These are phyloP conservation scores for Nephila pilipes DNA, from an alignment of 1,140 invertebrate species.

Conservation along the genomic window DNA sequence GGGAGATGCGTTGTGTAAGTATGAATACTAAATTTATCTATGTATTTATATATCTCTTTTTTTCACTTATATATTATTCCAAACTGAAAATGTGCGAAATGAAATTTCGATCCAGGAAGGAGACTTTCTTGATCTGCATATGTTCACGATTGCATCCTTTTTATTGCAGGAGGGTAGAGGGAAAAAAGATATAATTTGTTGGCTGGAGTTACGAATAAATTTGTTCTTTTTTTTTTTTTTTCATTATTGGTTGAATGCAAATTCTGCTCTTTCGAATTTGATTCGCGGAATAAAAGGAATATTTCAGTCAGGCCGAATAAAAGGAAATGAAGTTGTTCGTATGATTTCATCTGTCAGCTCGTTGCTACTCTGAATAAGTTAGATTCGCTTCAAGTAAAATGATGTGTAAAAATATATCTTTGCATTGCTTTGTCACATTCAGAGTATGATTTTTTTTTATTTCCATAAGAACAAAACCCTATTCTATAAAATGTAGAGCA, in stretches of 20 bases:
- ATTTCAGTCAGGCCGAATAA: neutral
- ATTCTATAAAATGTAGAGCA: too few relatives aligned
- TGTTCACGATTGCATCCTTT: neutral
- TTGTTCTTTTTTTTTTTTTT: neutral
- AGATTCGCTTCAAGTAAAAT: too few relatives aligned
- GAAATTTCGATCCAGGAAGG: neutral
- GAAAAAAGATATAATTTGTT: slow-evolving; percentile 7
- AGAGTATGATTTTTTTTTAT: too few relatives aligned
- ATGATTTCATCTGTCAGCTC: neutral
- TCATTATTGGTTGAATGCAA: neutral
- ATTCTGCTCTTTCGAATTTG: neutral
- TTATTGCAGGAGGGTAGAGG: neutral
- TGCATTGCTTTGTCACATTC: too few relatives aligned
- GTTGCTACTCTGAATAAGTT: too few relatives aligned
- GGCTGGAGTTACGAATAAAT: neutral
- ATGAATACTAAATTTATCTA: slow-evolving; percentile 36
- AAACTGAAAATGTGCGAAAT: neutral
- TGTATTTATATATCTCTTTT: neutral
- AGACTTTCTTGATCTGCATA: neutral
- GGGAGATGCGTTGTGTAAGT: neutral
- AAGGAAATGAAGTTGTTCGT: neutral
- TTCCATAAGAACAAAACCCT: too few relatives aligned
- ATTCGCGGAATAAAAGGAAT: neutral
- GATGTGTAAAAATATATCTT: too few relatives aligned
- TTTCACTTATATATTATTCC: neutral